Evolutionary conservation across 2,797 vertebrate genomes (phyloP).

Genomic region (Platalea minor): DNA sequence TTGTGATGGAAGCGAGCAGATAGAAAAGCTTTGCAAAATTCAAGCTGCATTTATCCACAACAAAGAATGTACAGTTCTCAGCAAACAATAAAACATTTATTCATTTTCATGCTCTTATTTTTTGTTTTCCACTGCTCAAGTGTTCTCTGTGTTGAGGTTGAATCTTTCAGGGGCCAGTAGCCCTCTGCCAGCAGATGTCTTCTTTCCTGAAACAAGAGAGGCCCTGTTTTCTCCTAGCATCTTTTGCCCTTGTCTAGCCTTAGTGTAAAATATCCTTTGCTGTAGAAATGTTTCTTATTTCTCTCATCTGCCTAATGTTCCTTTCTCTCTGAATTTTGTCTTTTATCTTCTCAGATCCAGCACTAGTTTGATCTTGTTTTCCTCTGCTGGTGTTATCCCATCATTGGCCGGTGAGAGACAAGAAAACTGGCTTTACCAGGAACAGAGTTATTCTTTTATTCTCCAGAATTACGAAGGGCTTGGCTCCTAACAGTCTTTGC

Average conservation of each 20-base stretch:
- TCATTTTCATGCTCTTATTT: not conserved
- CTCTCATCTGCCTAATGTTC: not conserved
- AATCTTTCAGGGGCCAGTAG: not conserved
- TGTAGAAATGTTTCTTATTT: not conserved
- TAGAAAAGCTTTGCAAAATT: not conserved
- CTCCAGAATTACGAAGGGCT: not conserved
- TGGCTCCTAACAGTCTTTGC: not conserved
- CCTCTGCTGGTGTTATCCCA: not conserved
- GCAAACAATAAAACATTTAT: not conserved
- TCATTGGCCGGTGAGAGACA: not conserved
- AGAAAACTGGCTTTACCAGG: not conserved
- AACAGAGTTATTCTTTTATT: not conserved
- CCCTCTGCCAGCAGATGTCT: not conserved
- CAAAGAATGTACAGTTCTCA: not conserved
- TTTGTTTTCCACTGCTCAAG: conserved; percentile 3
- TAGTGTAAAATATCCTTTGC: not conserved
- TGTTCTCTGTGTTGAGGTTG: conserved; percentile 7
- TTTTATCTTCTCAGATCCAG: not conserved
- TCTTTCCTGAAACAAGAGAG: not conserved
- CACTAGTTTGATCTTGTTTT: conserved; percentile 5
- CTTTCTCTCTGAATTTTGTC: not conserved
- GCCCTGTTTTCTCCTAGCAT: not conserved
- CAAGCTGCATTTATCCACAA: not conserved
- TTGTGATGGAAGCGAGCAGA: not conserved
- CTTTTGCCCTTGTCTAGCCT: not conserved